Evolutionary conservation across 2,797 vertebrate genomes (phyloP), one percentile per base, ranked within the genome.

Genomic region (Crenuchus spilurus): DNA sequence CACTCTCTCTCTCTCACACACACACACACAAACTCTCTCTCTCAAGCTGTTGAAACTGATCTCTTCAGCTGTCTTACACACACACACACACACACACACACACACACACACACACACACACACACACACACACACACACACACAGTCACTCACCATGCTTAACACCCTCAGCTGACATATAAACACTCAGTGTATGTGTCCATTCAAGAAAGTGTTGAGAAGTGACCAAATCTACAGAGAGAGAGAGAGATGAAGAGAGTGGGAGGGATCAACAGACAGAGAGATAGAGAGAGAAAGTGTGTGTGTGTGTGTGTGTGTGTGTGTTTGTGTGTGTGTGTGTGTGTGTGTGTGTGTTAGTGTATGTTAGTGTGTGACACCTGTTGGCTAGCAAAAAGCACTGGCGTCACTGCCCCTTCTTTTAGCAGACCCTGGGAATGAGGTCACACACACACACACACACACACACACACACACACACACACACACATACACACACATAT

Each of bases 311-410:
- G 65, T 74, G 55, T 63, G 81, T 63, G 60, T n/a, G n/a, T n/a
- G 65, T 74, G 55, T 63, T 80, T 63, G 60, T n/a, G n/a, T n/a
- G 70, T n/a, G 39, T 10, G 48, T 67, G 64, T 30, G 61, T 37
- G 55, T 52, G 70, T 72, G 67, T 70, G 54, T 60, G 82, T 26
- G 72, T 18, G 37, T 9, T 44, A 70, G 62, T 30, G 62, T 42
- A 51, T 52, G 70, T 74, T 64, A 70, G 55, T 63, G 81, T 82
- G 48, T 74, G 79, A 82, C 86, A 89, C 86, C 81, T 87, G 86
- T 83, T 88, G 54, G 62, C 80, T 2, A 79, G 78, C 80, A 70
- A 82, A 72, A n/a, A 72, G 37, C 5, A 24, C 35, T 80, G 75
- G 55, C 28, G 64, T 75, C 52, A 74, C 77, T 68, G 46, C 84